Conservation (phyloP, 2,113 vertebrate species). For the Orthochromis indermauri region DNA sequence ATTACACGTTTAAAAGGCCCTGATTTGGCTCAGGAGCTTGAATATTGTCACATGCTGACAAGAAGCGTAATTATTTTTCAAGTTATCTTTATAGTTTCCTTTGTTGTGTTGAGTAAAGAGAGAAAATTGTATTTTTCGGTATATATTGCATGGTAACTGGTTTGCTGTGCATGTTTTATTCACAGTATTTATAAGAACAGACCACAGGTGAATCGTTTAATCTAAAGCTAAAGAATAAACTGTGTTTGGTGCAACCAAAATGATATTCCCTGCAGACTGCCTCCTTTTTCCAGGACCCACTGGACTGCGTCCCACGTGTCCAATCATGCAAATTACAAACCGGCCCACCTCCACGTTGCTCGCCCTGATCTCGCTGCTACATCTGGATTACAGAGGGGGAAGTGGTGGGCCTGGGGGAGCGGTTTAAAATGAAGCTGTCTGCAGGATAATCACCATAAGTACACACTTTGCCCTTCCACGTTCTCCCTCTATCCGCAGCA, state of each 20-base stretch:
- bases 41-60: rapidly evolving
- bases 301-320: not conserved
- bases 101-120: not conserved
- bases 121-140: not conserved
- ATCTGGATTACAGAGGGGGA: not conserved
- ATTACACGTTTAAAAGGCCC: not conserved
- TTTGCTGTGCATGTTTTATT: not conserved
- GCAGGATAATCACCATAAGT: conserved; percentile 9
- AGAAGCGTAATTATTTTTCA: not conserved
- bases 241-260: not conserved
- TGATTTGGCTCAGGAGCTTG: not conserved
- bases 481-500: not conserved
- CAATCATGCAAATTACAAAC: not conserved
- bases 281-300: not conserved
- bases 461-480: conserved; percentile 11
- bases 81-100: rapidly evolving
- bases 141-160: not conserved
- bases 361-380: not conserved
- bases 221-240: not conserved
- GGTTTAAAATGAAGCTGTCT: not conserved
- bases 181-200: not conserved
- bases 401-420: not conserved
- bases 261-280: not conserved
- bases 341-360: not conserved
- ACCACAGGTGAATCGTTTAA: not conserved